These are phyloP conservation scores for Halcyon chelicuti DNA, from an alignment of 2,797 vertebrate species.

Conservation along the genomic window DNA sequence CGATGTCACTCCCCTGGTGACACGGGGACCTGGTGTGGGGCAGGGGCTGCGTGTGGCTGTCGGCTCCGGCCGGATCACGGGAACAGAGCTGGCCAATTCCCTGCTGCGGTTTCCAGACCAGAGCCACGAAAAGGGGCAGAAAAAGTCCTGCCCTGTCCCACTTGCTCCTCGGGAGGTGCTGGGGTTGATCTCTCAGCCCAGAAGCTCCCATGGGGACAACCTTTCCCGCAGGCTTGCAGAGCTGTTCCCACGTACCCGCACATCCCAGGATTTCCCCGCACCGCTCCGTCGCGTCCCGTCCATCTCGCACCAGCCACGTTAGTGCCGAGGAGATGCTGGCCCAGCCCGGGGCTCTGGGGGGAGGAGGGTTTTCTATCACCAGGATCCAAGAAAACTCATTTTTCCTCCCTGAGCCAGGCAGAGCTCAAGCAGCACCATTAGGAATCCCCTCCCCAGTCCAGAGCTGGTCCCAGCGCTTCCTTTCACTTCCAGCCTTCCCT, in stretches of 20 bases:
- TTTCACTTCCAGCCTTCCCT: accelerated
- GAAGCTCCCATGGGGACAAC: not conserved
- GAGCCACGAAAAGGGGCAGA: not conserved
- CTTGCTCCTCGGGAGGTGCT: not conserved
- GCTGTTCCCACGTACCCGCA: accelerated
- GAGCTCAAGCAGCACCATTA: not conserved
- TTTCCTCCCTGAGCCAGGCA: not conserved
- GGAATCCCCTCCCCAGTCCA: not conserved
- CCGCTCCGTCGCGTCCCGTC: accelerated
- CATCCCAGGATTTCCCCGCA: accelerated
- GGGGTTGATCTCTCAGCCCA: not conserved
- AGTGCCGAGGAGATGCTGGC: not conserved
- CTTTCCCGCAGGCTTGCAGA: not conserved
- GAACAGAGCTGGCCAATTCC: not conserved
- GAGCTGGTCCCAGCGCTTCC: accelerated
- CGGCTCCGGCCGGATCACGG: accelerated
- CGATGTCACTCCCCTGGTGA: not conserved
- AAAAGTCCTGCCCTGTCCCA: not conserved
- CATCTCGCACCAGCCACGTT: not conserved
- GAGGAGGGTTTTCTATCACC: not conserved
- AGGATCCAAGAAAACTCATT: not conserved
- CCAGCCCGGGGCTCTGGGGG: not conserved
- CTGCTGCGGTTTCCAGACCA: accelerated
- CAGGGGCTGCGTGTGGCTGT: not conserved
- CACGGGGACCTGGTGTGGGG: not conserved